A percentile compares a stretch with the other conserved stretches of the same genome.
Evolutionary conservation across 2,888 invertebrate genomes (phyloP).

Genomic region (Epsilonema sp.): DNA sequence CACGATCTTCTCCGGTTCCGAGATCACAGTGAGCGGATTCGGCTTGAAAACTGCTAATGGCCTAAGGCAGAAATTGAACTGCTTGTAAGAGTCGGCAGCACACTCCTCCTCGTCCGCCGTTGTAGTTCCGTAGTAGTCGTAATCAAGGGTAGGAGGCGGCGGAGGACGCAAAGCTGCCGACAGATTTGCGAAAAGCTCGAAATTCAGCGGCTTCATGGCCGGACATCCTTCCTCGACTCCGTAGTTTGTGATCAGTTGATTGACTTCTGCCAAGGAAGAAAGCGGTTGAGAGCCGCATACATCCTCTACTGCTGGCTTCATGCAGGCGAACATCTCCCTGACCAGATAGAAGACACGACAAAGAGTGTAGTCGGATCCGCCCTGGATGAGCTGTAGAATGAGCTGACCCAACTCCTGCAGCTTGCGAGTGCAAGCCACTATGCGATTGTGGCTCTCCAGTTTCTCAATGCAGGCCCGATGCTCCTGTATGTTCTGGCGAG

Average conservation of each 20-base stretch:
- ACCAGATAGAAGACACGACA: not conserved
- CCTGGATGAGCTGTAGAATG: not conserved
- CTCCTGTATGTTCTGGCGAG: not conserved
- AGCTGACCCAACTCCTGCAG: not conserved
- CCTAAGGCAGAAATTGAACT: not conserved
- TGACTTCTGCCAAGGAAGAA: not conserved
- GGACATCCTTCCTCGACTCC: slow-evolving; percentile 2
- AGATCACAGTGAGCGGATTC: not conserved
- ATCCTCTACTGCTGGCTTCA: not conserved
- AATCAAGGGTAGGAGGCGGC: no score
- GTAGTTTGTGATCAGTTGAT: not conserved
- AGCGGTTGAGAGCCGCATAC: not conserved
- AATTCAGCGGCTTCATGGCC: not conserved
- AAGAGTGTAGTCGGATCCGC: not conserved
- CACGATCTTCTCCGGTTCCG: not conserved
- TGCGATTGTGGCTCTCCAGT: not conserved
- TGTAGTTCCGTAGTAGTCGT: no score
- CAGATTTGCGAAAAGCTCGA: no score
- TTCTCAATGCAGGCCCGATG: not conserved
- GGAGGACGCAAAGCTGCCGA: no score
- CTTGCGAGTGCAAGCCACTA: not conserved
- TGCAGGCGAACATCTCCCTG: not conserved
- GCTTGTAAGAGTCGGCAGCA: not conserved
- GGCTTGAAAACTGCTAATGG: not conserved
- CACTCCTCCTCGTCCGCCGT: not conserved